These are phyloP conservation scores for Chalcosyrphus nemorum DNA, from an alignment of 2,888 invertebrate genomes.

Conservation along the genomic window DNA sequence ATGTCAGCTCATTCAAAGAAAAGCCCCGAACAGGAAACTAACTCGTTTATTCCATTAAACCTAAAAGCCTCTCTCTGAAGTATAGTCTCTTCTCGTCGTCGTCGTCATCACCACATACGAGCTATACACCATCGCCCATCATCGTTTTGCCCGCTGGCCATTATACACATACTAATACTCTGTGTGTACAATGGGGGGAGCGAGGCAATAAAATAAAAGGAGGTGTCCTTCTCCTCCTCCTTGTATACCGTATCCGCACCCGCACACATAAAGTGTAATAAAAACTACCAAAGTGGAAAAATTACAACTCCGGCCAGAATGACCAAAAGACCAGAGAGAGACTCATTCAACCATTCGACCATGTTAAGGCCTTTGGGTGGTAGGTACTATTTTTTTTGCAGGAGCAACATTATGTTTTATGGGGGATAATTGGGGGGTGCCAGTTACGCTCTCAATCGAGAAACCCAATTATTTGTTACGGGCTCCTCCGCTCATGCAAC, in stretches of 20 bases:
- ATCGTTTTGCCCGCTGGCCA: slow-evolving; percentile 39
- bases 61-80: slow-evolving; percentile 64
- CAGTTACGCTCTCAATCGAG: slow-evolving; percentile 38
- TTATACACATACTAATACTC: slow-evolving; percentile 56
- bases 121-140: slow-evolving; percentile 52
- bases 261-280: slow-evolving; percentile 55
- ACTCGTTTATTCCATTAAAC: slow-evolving; percentile 72
- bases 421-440: slow-evolving; percentile 34
- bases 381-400: too few relatives aligned
- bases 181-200: slow-evolving; percentile 22
- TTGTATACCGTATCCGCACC: too few relatives aligned
- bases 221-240: too few relatives aligned
- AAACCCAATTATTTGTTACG: slow-evolving; percentile 45
- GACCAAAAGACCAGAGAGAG: slow-evolving; percentile 40
- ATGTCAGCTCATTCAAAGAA: slow-evolving; percentile 66
- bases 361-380: slow-evolving; percentile 18
- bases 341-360: slow-evolving; percentile 51
- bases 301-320: slow-evolving; percentile 59
- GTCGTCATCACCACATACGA: slow-evolving; percentile 61
- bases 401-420: not conserved
- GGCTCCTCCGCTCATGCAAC: slow-evolving; percentile 26
- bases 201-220: slow-evolving; percentile 61
- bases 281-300: slow-evolving; percentile 70
- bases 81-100: too few relatives aligned
- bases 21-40: slow-evolving; percentile 63